Evolutionary conservation across 2,888 invertebrate genomes (phyloP).

Genomic region (Sussaba pulchella): DNA sequence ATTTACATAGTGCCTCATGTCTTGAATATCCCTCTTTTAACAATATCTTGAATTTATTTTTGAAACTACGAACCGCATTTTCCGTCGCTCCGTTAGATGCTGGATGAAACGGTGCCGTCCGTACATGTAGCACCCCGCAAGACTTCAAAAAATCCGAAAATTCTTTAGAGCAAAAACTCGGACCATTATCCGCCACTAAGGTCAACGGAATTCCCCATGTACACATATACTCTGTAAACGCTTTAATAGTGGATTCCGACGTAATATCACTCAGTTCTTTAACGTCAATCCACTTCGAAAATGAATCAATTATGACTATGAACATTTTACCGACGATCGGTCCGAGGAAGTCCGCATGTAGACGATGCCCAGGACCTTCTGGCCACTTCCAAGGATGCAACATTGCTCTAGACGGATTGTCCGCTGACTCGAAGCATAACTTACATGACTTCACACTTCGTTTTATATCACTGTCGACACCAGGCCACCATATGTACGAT

Average conservation of each 20-base stretch:
- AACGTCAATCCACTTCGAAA: no score
- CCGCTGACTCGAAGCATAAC: conserved; percentile 59
- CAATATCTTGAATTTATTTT: no score
- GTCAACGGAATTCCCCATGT: neutral
- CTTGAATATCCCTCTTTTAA: neutral
- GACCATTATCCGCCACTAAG: neutral
- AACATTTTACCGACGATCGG: conserved; percentile 54
- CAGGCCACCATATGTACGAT: conserved; percentile 18
- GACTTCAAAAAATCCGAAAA: neutral
- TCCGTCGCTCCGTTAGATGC: neutral
- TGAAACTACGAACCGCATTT: neutral
- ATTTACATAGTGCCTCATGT: neutral
- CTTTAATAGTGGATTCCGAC: neutral
- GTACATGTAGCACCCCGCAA: neutral
- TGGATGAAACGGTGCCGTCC: neutral
- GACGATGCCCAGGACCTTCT: no score
- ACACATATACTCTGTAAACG: neutral
- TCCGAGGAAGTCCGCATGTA: conserved; percentile 68
- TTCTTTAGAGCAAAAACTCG: neutral
- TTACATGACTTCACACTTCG: conserved; percentile 60
- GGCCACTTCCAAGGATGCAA: conserved; percentile 68
- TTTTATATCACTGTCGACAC: conserved; percentile 67
- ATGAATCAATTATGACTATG: conserved; percentile 25
- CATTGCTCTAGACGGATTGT: conserved; percentile 60
- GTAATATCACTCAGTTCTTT: neutral